phyloP scores from a whole-genome alignment of 2,888 invertebrate genomes.

The Bombyx huttoni region DNA sequence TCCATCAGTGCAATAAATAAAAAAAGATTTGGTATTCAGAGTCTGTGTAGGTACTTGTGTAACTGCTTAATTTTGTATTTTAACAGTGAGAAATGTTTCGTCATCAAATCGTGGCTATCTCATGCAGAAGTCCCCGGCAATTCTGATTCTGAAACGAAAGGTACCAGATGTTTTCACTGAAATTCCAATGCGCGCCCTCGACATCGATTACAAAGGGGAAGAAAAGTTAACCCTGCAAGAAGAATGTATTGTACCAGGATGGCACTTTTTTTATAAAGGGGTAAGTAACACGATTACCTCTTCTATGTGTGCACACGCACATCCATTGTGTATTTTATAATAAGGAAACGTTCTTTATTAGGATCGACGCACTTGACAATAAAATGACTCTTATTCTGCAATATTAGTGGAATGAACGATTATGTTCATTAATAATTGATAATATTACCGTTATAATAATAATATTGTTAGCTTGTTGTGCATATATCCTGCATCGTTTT shows the following conservation, averaged over 20 bases:
- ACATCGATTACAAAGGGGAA: slow-evolving; percentile 30
- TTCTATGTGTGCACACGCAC: no score
- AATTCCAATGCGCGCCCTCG: slow-evolving; percentile 31
- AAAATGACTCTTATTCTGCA: no score
- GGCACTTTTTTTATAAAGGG: slow-evolving; percentile 53
- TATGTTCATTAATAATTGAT: no score
- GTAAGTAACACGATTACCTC: slow-evolving; percentile 16
- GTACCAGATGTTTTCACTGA: slow-evolving; percentile 44
- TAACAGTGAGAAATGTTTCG: slow-evolving; percentile 20
- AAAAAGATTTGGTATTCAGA: no score
- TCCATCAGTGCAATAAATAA: no score
- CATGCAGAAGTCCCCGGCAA: slow-evolving; percentile 36
- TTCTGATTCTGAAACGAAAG: slow-evolving; percentile 34
- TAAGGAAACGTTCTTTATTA: no score
- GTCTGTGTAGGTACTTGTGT: neutral
- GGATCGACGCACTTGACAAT: no score
- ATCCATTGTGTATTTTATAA: no score
- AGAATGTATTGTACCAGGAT: slow-evolving; percentile 45
- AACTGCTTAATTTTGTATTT: neutral
- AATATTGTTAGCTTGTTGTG: no score
- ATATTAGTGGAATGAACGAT: no score
- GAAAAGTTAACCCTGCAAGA: slow-evolving; percentile 32
- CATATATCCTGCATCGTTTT: no score
- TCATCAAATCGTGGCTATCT: slow-evolving; percentile 24
- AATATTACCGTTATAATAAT: no score